Evolutionary conservation across 64 coral and sea anemone genomes (phyloP), one percentile per base, ranked within the genome.

Genomic region (Catalaphyllia jardinei): DNA sequence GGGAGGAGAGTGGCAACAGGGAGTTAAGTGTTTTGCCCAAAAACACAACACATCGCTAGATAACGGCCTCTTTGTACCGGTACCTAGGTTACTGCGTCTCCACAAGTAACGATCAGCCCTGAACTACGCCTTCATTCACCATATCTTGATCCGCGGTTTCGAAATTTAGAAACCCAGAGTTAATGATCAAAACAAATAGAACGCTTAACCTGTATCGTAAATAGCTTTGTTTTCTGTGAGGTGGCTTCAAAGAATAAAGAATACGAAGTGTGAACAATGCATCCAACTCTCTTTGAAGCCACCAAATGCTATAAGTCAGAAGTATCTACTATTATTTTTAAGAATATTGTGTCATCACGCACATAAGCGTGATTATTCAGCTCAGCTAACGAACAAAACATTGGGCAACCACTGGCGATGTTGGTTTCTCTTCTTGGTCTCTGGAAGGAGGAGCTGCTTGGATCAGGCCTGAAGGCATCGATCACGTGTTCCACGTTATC

Each of bases 401-500:
- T 63, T 0, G 88, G 88, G 38, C 88, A 90, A 7, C 88, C 88
- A 73, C 71, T 76, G 10, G 88, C 78, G 14, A 90, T 72, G 25
- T 90, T 82, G 62, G 79, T 82, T 22, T 80, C 88, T 0, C 63
- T 78, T 11, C 88, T 71, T 20, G 88, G 88, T 57, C 59, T 69
- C 77, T 90, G 88, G 25, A 82, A 90, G 8, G 88, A 90, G 13
- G 76, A 71, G 77, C 88, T 90, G 46, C 19, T 80, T 0, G 88
- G 88, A 18, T 90, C 88, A 35, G 88, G 88, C n/a, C 88, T 79
- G 46, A 90, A 82, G 63, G 77, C 77, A 17, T 82, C 88, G 29
- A 81, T 90, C 77, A 90, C 88, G 77, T 90, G 88, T 74, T 90
- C 88, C 28, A 76, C 78, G 38, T 90, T 52, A 42, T 90, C 77